A percentile compares a stretch with the other conserved stretches of the same genome.
Evolutionary conservation across 2,888 invertebrate species (phyloP).

Genomic region (Rhingia rostrata): DNA sequence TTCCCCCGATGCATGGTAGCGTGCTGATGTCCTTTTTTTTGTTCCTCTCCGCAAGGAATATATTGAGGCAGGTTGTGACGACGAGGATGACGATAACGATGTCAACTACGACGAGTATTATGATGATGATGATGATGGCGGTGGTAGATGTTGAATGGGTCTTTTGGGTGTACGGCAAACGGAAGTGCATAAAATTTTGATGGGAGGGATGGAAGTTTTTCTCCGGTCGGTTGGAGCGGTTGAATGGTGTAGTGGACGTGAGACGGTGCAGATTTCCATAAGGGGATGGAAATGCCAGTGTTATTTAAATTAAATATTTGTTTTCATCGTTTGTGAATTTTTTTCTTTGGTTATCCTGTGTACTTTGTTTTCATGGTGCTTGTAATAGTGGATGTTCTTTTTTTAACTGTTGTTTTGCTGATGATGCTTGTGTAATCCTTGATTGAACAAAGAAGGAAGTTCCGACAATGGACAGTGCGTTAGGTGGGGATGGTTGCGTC

Average conservation of each 20-base stretch:
- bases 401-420: conserved; percentile 16
- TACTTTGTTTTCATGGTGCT: background rate
- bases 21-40: conserved; percentile 45
- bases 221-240: conserved; percentile 17
- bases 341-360: background rate
- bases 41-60: conserved; percentile 21
- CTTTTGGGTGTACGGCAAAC: conserved; percentile 25
- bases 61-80: conserved; percentile 58
- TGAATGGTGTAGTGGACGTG: background rate
- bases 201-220: conserved; percentile 27
- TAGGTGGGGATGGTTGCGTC: too few relatives aligned
- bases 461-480: too few relatives aligned
- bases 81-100: conserved; percentile 29
- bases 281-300: background rate
- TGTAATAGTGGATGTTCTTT: conserved; percentile 47
- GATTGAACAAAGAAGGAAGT: too few relatives aligned
- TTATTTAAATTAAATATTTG: conserved; percentile 53
- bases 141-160: background rate
- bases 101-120: conserved; percentile 7
- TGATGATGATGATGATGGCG: conserved; percentile 28
- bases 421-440: too few relatives aligned
- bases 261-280: background rate
- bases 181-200: conserved; percentile 62
- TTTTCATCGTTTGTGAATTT: conserved; percentile 3
- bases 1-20: conserved; percentile 1